Evolutionary conservation across 2,888 invertebrate genomes (phyloP).

Genomic region (Polymixis flavicincta): DNA sequence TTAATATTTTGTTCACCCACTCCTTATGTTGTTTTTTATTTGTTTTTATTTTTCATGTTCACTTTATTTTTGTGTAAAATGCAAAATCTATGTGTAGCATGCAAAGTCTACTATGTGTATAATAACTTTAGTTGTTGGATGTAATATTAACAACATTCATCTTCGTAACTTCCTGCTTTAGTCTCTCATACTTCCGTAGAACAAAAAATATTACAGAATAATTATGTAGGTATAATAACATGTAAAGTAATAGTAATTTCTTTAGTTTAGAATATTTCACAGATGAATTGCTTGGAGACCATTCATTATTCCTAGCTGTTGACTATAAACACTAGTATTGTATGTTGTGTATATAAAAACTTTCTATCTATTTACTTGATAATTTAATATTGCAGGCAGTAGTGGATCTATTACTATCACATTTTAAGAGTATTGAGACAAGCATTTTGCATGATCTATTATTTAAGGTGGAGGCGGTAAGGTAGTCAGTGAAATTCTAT

Average conservation of each 20-base stretch:
- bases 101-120: slow-evolving; percentile 28
- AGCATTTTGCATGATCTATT: slow-evolving; percentile 44
- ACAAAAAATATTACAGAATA: not conserved
- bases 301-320: slow-evolving; percentile 35
- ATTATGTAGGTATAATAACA: slow-evolving; percentile 8
- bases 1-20: slow-evolving; percentile 39
- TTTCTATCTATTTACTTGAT: slow-evolving; percentile 16
- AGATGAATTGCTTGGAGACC: slow-evolving; percentile 44
- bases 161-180: slow-evolving; percentile 35
- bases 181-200: slow-evolving; percentile 34
- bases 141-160: slow-evolving; percentile 1
- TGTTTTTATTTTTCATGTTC: slow-evolving; percentile 37
- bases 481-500: too few relatives aligned
- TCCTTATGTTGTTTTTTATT: slow-evolving; percentile 27
- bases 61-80: slow-evolving; percentile 29
- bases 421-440: slow-evolving; percentile 18
- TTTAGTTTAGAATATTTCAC: slow-evolving; percentile 39
- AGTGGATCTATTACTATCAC: slow-evolving; percentile 7
- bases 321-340: slow-evolving; percentile 28
- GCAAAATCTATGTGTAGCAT: slow-evolving; percentile 55
- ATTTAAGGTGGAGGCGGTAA: not conserved
- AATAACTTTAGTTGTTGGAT: slow-evolving; percentile 32
- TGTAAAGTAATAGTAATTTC: not conserved
- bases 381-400: slow-evolving; percentile 26
- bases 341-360: slow-evolving; percentile 32